Evolutionary conservation across 37 sponge, comb jelly and placozoan species (phyloP), one percentile per base, ranked within the genome.

Genomic region (Lycopodina hypogea): DNA sequence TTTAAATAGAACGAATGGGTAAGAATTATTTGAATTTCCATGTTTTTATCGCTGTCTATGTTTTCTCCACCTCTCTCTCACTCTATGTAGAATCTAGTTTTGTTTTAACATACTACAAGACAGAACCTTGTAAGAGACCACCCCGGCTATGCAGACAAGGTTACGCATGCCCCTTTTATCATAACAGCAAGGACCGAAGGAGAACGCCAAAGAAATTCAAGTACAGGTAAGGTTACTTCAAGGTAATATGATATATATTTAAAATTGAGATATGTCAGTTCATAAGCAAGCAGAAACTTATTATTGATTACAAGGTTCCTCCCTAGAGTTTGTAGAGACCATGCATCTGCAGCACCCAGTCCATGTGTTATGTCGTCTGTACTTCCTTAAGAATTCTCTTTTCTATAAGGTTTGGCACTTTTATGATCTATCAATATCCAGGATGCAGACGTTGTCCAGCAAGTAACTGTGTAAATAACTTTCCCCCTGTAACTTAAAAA

Each of bases 101-200:
- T 82, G 98, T 97, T 24, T 68, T 97, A 60, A 90, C 93, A n/a
- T 87, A 94, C 60, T 97, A 97, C 69, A 97, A 97, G 76, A 97
- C 96, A 24, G 98, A 95, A 56, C 89, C 85, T 8, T 97, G 98
- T 80, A 95, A 88, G 73, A 66, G 90, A 32, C 95, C 98, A 19
- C 96, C 98, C 6, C 82, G 91, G 38, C 81, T 92, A 39, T 97
- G 98, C 66, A 72, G 98, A 36, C 98, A 97, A 72, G 98, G 98
- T 19, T 97, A 97, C 78, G 98, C 98, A 29, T 97, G 98, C 52
- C 98, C 98, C 33, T 95, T 89, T 91, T 95, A 81, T 80, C 98
- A 97, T 68, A 97, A 92, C 83, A 91, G 86, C 80, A 92, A 93
- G 64, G 98, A 97, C 78, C 84, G 89, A 56, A 84, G 98, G 42